Evolutionary conservation across 2,797 vertebrate genomes (phyloP).

Genomic region (Apogon talboti): DNA sequence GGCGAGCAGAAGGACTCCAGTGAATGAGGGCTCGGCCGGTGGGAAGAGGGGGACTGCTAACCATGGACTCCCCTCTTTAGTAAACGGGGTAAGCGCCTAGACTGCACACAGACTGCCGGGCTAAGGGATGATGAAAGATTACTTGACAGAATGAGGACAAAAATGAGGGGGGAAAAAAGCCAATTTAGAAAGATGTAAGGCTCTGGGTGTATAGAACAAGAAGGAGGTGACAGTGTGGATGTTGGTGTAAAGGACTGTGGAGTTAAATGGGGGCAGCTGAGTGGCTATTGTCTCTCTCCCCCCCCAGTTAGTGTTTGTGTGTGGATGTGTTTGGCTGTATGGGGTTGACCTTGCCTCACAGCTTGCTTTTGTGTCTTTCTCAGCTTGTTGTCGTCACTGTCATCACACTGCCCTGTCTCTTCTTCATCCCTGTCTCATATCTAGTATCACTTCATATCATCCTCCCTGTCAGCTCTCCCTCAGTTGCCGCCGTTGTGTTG

Average conservation of each 20-base stretch:
- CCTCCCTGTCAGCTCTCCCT: not conserved
- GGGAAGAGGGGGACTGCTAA: constrained; percentile 61
- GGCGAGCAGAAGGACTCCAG: constrained; percentile 74
- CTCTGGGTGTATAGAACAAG: not conserved
- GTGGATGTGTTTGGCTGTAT: constrained; percentile 44
- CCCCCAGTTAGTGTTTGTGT: constrained; percentile 31
- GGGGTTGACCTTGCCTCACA: constrained; percentile 53
- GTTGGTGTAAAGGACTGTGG: constrained; percentile 2
- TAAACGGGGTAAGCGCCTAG: constrained; percentile 72
- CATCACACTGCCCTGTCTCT: constrained; percentile 27
- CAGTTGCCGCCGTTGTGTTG: constrained; percentile 21
- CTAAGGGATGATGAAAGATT: constrained; percentile 39
- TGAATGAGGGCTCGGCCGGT: constrained; percentile 60
- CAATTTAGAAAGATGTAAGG: not conserved
- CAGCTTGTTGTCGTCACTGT: constrained; percentile 56
- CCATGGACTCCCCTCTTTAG: constrained; percentile 74
- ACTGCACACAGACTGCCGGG: constrained; percentile 47
- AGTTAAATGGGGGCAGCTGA: constrained; percentile 32
- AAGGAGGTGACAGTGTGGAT: constrained; percentile 16
- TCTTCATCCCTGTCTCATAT: constrained; percentile 19
- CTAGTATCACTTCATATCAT: not conserved
- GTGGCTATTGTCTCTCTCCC: constrained; percentile 64
- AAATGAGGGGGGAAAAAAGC: constrained; percentile 30
- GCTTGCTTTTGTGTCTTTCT: constrained; percentile 50
- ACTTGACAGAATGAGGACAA: constrained; percentile 61